Conservation (phyloP, 2,113 vertebrate genomes). For the Clarias magur region DNA sequence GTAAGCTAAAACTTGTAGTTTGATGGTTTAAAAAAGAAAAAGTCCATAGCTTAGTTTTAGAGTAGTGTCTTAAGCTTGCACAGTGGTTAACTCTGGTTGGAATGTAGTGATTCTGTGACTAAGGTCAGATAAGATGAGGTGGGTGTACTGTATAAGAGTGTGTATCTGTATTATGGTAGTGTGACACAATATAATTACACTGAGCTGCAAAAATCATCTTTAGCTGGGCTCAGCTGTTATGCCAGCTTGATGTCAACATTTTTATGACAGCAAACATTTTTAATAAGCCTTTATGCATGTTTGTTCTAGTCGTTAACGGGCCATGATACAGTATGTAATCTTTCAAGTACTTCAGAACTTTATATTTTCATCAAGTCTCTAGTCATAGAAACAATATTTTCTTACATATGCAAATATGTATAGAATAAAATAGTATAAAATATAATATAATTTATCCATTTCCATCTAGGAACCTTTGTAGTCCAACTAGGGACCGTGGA, state of each 20-base stretch:
- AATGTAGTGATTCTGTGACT: background rate
- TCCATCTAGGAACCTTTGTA: too few relatives aligned
- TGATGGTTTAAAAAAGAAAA: background rate
- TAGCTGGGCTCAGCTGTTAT: background rate
- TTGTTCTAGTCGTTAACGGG: background rate
- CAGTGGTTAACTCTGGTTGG: background rate
- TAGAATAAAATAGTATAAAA: background rate
- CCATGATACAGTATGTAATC: background rate
- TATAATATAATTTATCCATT: background rate
- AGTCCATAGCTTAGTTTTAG: background rate
- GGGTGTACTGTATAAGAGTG: background rate
- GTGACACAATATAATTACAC: background rate
- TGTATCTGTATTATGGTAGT: background rate
- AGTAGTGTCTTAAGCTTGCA: background rate
- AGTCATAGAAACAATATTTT: background rate
- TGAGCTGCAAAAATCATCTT: background rate
- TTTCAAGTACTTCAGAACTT: background rate
- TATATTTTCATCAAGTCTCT: background rate
- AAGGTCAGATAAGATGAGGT: background rate
- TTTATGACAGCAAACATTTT: background rate
- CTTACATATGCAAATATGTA: background rate
- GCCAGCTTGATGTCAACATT: background rate
- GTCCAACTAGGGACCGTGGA: too few relatives aligned
- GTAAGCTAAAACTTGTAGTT: background rate
- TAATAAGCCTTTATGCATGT: background rate